Base-by-base conservation (phyloP, 2,888 invertebrate species). In the Aricia artaxerxes region DNA sequence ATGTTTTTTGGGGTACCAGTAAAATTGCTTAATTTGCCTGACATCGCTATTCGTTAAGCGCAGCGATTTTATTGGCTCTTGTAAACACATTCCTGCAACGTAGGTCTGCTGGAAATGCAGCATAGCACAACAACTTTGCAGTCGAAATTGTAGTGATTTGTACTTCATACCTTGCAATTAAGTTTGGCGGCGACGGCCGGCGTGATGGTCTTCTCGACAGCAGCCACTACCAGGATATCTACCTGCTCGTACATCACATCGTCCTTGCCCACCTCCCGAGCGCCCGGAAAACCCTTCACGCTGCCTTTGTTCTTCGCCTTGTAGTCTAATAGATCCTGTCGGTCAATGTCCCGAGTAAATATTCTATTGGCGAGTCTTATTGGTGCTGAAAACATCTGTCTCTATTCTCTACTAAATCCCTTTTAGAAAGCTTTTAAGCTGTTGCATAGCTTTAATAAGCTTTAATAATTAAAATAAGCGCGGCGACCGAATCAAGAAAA, bases 161-260 rank as follows among this genome's bases (percentile, higher is more conserved):
- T 1, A 2, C 44, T 44, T 13, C 53, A 1, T 85, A 97, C 97
- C 94, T 96, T 97, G 82, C 97, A 96, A 85, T 97, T 95, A 73
- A 98, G 91, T 84, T 95, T 95, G 83, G 90, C 87, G 4, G 97
- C 97, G 87, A 97, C 97, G 40, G 95, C 95, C 82, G 95, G 95
- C 80, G 94, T 96, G 83, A 98, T 95, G 57, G 96, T 95, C 90
- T 97, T 97, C 91, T 98, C 98, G 85, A 96, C 94, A 78, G 98
- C 98, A 77, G 97, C 97, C 78, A 97, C 96, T 40, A 98, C 95
- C 64, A 98, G 95, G 83, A 98, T 97, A 88, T 98, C 98, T 90
- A 97, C 97, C 85, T 96, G 92, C 87, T 97, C 96, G 85, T 89
- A 97, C 89, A 97, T 87, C 69, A 98, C 88, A 80, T 96, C 95